Percentiles rank a stretch among this genome's conserved stretches.
These are phyloP conservation scores for Andrena marginata DNA, from an alignment of 2,888 invertebrate species.

Conservation along the genomic window DNA sequence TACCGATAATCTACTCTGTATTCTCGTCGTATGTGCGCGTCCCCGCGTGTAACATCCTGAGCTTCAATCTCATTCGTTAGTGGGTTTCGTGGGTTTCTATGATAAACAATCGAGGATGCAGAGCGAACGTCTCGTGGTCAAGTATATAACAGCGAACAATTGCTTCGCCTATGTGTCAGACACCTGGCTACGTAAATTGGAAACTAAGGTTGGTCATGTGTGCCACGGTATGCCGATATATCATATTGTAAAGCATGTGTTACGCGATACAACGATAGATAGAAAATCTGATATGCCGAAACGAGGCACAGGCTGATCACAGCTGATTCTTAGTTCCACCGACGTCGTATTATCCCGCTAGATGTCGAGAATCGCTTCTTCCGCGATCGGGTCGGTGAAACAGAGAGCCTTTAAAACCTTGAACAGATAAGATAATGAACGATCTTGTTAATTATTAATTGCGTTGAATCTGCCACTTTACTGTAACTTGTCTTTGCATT, in stretches of 20 bases:
- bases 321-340: neutral
- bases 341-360: neutral
- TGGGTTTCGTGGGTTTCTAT: slow-evolving; percentile 16
- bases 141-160: slow-evolving; percentile 85
- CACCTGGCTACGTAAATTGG: slow-evolving; percentile 74
- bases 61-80: slow-evolving; percentile 10
- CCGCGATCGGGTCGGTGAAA: neutral
- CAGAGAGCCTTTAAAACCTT: too few species aligned
- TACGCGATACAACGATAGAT: slow-evolving; percentile 16
- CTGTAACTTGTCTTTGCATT: too few species aligned
- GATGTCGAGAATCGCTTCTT: slow-evolving; percentile 25
- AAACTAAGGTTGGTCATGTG: slow-evolving; percentile 73
- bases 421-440: too few species aligned
- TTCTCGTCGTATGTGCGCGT: slow-evolving; percentile 25
- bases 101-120: slow-evolving; percentile 78
- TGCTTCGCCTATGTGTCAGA: slow-evolving; percentile 85
- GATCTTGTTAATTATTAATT: too few species aligned
- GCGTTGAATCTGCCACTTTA: too few species aligned
- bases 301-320: neutral
- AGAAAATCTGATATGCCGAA: slow-evolving; percentile 19
- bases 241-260: slow-evolving; percentile 31
- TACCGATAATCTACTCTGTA: slow-evolving; percentile 40
- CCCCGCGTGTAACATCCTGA: neutral
- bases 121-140: slow-evolving; percentile 84
- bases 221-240: slow-evolving; percentile 1